A percentile compares a stretch with the other conserved stretches of the same genome.
Evolutionary conservation across 1,140 invertebrate species (phyloP).

Genomic region (Cyclina sinensis): DNA sequence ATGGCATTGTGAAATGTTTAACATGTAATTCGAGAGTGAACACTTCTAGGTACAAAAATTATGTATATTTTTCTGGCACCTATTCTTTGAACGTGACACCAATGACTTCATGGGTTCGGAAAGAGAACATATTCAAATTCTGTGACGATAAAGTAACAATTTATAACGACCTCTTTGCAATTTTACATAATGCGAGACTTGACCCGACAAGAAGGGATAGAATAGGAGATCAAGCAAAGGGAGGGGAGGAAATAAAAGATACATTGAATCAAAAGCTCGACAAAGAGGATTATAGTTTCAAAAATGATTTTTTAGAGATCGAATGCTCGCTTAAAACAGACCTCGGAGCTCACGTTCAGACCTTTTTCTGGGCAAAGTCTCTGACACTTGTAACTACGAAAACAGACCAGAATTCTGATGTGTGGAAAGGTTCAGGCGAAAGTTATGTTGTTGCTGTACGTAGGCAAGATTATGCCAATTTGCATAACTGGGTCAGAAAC

Average conservation of each 20-base stretch:
- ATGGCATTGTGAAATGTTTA: neutral
- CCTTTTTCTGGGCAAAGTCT: neutral
- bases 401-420: neutral
- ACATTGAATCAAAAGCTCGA: neutral
- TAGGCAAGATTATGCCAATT: conserved; percentile 83
- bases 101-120: neutral
- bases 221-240: neutral
- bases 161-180: conserved; percentile 44
- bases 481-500: conserved; percentile 84
- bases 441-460: conserved; percentile 65
- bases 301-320: conserved; percentile 16
- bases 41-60: neutral
- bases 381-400: neutral
- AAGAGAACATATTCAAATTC: neutral
- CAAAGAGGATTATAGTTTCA: neutral
- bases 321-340: neutral
- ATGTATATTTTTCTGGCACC: conserved; percentile 21
- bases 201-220: neutral
- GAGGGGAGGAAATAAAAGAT: conserved; percentile 23
- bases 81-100: neutral
- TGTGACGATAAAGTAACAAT: conserved; percentile 8
- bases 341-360: neutral
- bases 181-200: conserved; percentile 8
- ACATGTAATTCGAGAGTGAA: neutral
- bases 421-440: neutral